Percentiles rank a stretch among this genome's conserved stretches.
These are phyloP conservation scores for Eurystomus gularis DNA, from an alignment of 2,113 vertebrate species.

Conservation along the genomic window DNA sequence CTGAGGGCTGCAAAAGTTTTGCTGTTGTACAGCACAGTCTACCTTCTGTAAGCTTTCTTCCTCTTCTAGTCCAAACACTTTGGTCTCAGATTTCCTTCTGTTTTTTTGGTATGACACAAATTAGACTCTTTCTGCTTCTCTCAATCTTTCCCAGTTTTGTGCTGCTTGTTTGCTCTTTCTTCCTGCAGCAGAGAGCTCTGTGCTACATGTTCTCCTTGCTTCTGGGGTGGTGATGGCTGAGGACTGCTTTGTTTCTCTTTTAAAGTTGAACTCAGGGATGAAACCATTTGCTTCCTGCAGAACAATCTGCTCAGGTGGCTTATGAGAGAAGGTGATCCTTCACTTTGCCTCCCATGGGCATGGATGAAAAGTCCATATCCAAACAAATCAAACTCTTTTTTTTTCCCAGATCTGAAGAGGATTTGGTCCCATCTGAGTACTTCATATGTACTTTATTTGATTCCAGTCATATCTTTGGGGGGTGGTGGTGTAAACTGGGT, in stretches of 20 bases:
- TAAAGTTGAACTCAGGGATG: slow-evolving; percentile 17
- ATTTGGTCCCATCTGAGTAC: background rate
- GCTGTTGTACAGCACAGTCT: background rate
- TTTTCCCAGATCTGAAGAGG: background rate
- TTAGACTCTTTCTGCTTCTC: background rate
- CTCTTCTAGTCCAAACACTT: background rate
- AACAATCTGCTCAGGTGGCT: background rate
- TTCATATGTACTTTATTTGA: background rate
- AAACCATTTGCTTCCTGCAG: background rate
- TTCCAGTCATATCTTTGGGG: background rate
- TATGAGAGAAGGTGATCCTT: background rate
- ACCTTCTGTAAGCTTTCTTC: background rate
- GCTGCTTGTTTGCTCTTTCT: background rate
- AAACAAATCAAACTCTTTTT: background rate
- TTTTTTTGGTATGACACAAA: background rate
- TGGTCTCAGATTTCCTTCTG: background rate
- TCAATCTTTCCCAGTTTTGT: background rate
- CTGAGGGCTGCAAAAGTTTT: background rate
- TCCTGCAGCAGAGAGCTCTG: background rate
- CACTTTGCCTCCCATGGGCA: background rate
- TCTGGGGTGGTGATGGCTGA: background rate
- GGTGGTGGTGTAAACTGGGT: background rate
- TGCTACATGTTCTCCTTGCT: background rate
- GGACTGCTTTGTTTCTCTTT: background rate
- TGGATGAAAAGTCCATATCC: background rate